Base-by-base conservation (phyloP, 35 echinoderm and acorn worm species). In the Apostichopus parvimensis region DNA sequence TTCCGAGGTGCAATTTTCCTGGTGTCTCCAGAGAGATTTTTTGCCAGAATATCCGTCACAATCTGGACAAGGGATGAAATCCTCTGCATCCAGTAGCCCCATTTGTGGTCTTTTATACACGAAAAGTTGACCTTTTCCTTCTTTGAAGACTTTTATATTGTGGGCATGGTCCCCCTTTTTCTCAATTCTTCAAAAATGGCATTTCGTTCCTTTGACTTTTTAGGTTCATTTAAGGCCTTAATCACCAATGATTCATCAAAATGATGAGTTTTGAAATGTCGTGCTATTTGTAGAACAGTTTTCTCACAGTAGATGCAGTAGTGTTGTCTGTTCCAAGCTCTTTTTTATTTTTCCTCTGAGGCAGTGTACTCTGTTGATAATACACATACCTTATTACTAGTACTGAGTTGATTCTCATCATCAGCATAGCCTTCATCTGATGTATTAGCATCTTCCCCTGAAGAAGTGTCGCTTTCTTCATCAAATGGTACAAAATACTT, bases 31-130 rank as follows among this genome's bases (percentile, higher is more conserved):
- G 17, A 73, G 71, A 73, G 15, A n/a, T 18, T 18, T 18, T 73
- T 15, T n/a, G n/a, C 12, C 70, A 73, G n/a, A 73, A 21, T 73
- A 73, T 6, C 70, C 13, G 6, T 15, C 11, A 21, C 70, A 73
- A 73, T 73, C 70, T 73, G 70, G 70, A 21, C 70, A 73, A n/a
- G 70, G 70, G 20, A 73, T 4, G 20, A 73, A 73, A 21, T 73
- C 15, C 6, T 83, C 80, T 12, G 56, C 80, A 56, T 83, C 80
- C 11, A 56, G 5, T 20, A 5, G 17, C 17, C 80, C 80, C 11
- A 83, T 54, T 83, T 56, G 17, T 6, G 80, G 80, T 56, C 80
- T 83, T 83, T 83, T 83, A 28, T 83, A 83, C 10, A 83, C 80
- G 2, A 83, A 14, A 18, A 83, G 56, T 54, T 54, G 2, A n/a